These are phyloP conservation scores for Tursiops truncatus DNA, from an alignment of 2,113 vertebrate species.

Conservation along the genomic window DNA sequence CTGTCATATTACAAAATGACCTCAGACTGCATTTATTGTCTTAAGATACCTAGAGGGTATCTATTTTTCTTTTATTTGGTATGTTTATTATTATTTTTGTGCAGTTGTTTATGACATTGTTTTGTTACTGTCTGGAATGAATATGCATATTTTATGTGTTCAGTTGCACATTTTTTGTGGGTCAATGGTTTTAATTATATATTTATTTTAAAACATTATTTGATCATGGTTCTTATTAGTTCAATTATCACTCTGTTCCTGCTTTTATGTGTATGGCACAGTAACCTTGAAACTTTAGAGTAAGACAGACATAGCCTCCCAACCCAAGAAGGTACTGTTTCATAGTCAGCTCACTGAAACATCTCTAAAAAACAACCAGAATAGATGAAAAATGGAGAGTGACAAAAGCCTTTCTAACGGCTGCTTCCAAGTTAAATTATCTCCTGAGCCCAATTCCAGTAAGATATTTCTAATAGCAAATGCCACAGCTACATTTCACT, in stretches of 20 bases:
- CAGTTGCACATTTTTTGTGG: conserved; percentile 34
- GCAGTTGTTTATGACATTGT: neutral
- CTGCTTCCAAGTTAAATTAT: neutral
- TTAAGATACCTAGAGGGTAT: neutral
- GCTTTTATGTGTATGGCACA: conserved; percentile 47
- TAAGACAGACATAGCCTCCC: neutral
- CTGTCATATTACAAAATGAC: neutral
- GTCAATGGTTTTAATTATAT: conserved; percentile 77
- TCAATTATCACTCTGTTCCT: conserved; percentile 73
- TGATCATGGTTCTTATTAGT: conserved; percentile 77
- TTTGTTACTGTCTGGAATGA: neutral
- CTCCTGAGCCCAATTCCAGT: neutral
- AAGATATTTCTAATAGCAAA: neutral
- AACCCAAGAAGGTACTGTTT: conserved; percentile 11
- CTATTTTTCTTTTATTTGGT: neutral
- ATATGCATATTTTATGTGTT: neutral
- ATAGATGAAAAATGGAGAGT: neutral
- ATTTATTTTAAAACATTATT: conserved; percentile 78
- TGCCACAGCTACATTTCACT: neutral
- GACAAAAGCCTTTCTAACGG: neutral
- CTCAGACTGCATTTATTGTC: neutral
- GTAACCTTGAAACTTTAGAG: conserved; percentile 51
- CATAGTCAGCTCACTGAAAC: neutral
- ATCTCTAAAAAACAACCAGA: neutral
- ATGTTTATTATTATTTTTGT: neutral